Conservation (phyloP, 2,797 vertebrate genomes). For the Urophycis tenuis region DNA sequence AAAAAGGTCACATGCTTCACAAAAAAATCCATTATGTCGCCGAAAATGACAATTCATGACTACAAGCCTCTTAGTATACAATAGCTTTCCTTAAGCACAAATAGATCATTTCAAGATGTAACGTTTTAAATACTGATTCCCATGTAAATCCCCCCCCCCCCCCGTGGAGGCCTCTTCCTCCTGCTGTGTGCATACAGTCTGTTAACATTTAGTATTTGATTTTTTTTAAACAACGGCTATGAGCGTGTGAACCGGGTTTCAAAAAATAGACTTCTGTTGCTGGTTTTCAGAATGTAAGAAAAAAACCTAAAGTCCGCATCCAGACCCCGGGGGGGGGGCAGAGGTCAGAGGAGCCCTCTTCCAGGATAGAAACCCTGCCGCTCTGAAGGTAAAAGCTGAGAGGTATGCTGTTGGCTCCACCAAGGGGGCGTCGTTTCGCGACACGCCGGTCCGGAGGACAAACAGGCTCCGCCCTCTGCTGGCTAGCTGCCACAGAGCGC, state of each 20-base stretch:
- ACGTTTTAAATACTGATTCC: constrained; percentile 74
- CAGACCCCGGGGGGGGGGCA: constrained; percentile 16
- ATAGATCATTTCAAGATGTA: constrained; percentile 65
- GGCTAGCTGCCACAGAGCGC: constrained; percentile 33
- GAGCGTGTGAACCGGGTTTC: constrained; percentile 43
- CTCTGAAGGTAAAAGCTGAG: constrained; percentile 44
- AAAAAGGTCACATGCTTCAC: constrained; percentile 57
- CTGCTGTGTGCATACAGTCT: constrained; percentile 35
- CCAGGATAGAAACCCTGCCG: constrained; percentile 34
- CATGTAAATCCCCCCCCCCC: constrained; percentile 45
- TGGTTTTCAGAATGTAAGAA: constrained; percentile 50
- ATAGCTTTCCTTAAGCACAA: constrained; percentile 63
- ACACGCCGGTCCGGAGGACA: constrained; percentile 43
- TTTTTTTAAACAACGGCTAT: constrained; percentile 35
- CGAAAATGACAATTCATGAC: constrained; percentile 39
- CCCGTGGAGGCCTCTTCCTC: constrained; percentile 40
- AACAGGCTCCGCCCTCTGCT: constrained; percentile 23
- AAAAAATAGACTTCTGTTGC: constrained; percentile 69
- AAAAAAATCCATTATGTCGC: constrained; percentile 56
- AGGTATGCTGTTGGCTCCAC: constrained; percentile 63
- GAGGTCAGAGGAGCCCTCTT: constrained; percentile 46
- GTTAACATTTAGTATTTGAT: constrained; percentile 48
- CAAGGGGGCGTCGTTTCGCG: constrained; percentile 37
- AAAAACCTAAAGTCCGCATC: constrained; percentile 33
- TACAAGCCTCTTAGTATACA: constrained; percentile 49